Percentiles rank a stretch among this genome's conserved stretches.
Conservation (phyloP, 2,113 vertebrate species). For the Hucho hucho region DNA sequence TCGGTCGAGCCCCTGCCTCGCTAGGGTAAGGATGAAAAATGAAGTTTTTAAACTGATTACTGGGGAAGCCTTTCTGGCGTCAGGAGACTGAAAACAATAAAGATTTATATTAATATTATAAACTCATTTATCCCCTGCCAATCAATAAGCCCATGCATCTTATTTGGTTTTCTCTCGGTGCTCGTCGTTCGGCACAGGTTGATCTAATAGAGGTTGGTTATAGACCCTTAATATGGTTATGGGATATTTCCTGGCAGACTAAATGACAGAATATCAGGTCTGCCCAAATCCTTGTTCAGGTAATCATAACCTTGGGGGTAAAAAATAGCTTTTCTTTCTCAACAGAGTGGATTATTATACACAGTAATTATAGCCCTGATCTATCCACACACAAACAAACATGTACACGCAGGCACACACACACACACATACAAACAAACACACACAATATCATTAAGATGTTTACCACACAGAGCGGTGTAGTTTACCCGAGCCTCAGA, state of each 20-base stretch:
- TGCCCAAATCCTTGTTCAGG: slow-evolving; percentile 27
- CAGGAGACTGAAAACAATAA: slow-evolving; percentile 83
- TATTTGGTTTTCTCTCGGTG: slow-evolving; percentile 43
- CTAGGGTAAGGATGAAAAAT: slow-evolving; percentile 83
- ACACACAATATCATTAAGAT: slow-evolving; percentile 33
- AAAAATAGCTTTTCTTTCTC: slow-evolving; percentile 36
- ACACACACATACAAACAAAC: slow-evolving; percentile 5
- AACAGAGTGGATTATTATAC: slow-evolving; percentile 22
- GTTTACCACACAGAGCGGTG: slow-evolving; percentile 14
- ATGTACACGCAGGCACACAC: not conserved
- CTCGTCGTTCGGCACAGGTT: slow-evolving; percentile 28
- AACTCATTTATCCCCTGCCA: slow-evolving; percentile 83
- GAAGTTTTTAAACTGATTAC: slow-evolving; percentile 86
- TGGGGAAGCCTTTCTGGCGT: slow-evolving; percentile 71
- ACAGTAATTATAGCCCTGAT: not conserved
- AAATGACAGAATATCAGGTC: slow-evolving; percentile 38
- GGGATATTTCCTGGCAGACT: slow-evolving; percentile 45
- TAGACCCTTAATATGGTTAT: slow-evolving; percentile 51
- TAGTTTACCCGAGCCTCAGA: slow-evolving; percentile 4
- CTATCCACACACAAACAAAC: slow-evolving; percentile 14
- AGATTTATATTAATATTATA: slow-evolving; percentile 89
- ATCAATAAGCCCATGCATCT: slow-evolving; percentile 86
- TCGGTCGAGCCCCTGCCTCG: slow-evolving; percentile 79
- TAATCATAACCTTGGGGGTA: slow-evolving; percentile 51
- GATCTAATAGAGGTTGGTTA: slow-evolving; percentile 49